phyloP scores from a whole-genome alignment of 2,113 vertebrate species.

The Poecilia latipinna region DNA sequence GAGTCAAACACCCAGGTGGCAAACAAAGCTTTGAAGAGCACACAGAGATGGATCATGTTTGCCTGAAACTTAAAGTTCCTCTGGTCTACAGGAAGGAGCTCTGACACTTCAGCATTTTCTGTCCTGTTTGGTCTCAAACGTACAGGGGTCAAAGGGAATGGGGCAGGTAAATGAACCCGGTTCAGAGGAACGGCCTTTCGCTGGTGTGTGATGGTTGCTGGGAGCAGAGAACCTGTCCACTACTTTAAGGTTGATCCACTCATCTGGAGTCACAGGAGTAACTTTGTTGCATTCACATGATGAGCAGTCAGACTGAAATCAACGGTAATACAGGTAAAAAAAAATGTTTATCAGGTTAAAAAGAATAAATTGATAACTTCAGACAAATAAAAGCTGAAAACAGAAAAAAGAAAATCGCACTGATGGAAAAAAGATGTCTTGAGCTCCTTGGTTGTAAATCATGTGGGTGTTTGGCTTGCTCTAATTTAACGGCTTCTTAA shows the following conservation, averaged over 20 bases:
- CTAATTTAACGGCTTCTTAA: background rate
- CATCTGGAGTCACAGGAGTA: background rate
- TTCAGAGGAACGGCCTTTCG: constrained; percentile 6
- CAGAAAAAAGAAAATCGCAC: background rate
- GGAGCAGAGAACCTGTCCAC: background rate
- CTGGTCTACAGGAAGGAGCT: background rate
- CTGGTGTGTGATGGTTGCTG: constrained; percentile 38
- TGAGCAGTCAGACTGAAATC: background rate
- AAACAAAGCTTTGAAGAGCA: too few relatives aligned
- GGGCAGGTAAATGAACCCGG: constrained; percentile 5
- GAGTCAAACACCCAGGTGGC: too few relatives aligned
- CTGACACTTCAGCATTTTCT: background rate
- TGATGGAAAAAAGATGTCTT: background rate
- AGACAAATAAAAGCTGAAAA: background rate
- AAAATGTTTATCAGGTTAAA: background rate
- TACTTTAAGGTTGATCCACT: background rate
- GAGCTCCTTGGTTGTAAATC: background rate
- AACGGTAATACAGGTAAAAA: background rate
- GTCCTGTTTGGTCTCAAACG: constrained; percentile 14
- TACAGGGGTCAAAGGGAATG: constrained; percentile 11
- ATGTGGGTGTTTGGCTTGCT: background rate
- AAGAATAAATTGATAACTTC: background rate
- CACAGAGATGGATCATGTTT: constrained; percentile 35
- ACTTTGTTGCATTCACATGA: background rate
- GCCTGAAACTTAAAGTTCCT: constrained; percentile 13